phyloP scores from a whole-genome alignment of 2,888 invertebrate genomes.

The Cerceris rybyensis region DNA sequence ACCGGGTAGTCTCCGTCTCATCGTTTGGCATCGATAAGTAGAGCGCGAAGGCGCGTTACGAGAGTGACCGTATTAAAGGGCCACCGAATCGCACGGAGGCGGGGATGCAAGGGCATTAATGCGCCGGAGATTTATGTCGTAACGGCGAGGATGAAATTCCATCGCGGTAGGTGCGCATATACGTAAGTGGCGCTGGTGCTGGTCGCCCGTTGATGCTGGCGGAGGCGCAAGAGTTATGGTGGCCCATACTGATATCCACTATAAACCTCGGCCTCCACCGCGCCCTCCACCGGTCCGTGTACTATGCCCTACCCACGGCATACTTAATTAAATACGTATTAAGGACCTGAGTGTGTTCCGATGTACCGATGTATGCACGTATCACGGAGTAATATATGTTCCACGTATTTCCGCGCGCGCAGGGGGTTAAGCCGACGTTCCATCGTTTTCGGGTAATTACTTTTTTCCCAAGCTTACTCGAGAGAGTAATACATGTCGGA shows the following conservation, averaged over 20 bases:
- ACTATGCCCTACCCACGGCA: constrained; percentile 63
- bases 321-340: constrained; percentile 81
- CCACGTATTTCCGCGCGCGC: constrained; percentile 29
- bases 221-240: constrained; percentile 72
- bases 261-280: constrained; percentile 63
- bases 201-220: constrained; percentile 46
- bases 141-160: constrained; percentile 77
- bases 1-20: background rate
- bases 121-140: constrained; percentile 77
- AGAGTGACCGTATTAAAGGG: constrained; percentile 68
- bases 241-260: constrained; percentile 73
- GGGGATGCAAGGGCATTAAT: constrained; percentile 74
- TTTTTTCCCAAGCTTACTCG: constrained; percentile 5
- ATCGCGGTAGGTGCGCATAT: constrained; percentile 70
- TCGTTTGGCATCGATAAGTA: constrained; percentile 27
- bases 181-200: constrained; percentile 57
- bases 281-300: constrained; percentile 39
- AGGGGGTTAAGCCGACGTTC: constrained; percentile 5
- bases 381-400: constrained; percentile 61
- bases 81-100: constrained; percentile 53
- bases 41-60: constrained; percentile 24
- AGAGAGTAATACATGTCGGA: background rate
- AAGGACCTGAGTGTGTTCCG: constrained; percentile 79
- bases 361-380: constrained; percentile 72
- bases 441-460: constrained; percentile 14